A percentile compares a stretch with the other conserved stretches of the same genome.
Evolutionary conservation across 2,888 invertebrate species (phyloP).

Genomic region (Caradrina kadenii): DNA sequence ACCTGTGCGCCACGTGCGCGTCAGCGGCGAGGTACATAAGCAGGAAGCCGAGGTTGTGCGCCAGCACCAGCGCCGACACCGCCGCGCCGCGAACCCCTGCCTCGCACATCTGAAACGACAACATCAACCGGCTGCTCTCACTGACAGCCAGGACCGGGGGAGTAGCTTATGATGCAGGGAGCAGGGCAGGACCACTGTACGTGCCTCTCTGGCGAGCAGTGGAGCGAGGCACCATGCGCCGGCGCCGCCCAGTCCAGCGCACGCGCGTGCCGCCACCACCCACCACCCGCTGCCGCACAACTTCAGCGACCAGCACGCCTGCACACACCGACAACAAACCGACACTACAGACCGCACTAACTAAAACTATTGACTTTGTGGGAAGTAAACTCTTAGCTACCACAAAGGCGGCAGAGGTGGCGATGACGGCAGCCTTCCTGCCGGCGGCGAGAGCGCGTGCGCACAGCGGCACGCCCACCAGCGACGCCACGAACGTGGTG

Average conservation of each 20-base stretch:
- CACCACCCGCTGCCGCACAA: conserved; percentile 76
- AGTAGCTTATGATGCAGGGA: too few relatives aligned
- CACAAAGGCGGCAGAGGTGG: conserved; percentile 74
- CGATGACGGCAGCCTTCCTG: conserved; percentile 75
- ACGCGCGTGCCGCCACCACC: conserved; percentile 75
- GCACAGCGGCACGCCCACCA: conserved; percentile 77
- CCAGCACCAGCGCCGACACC: conserved; percentile 75
- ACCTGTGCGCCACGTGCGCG: conserved; percentile 72
- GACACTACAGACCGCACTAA: background rate
- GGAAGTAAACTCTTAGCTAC: conserved; percentile 57
- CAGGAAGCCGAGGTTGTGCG: conserved; percentile 79
- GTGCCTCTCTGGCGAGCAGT: conserved; percentile 78
- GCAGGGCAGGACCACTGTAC: background rate
- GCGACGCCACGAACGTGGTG: conserved; percentile 71
- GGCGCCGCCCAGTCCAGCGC: conserved; percentile 80
- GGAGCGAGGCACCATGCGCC: conserved; percentile 81
- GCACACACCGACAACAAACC: conserved; percentile 19
- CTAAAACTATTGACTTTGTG: background rate
- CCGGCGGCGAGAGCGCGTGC: conserved; percentile 74
- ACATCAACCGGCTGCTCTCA: too few relatives aligned
- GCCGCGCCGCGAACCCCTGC: conserved; percentile 76
- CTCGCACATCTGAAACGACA: conserved; percentile 73
- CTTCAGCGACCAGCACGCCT: conserved; percentile 83
- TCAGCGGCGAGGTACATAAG: conserved; percentile 82
- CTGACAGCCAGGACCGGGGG: too few relatives aligned